A percentile compares a stretch with the other conserved stretches of the same genome.
These are phyloP conservation scores for Penelope pileata DNA, from an alignment of 2,113 vertebrate species.

Conservation along the genomic window DNA sequence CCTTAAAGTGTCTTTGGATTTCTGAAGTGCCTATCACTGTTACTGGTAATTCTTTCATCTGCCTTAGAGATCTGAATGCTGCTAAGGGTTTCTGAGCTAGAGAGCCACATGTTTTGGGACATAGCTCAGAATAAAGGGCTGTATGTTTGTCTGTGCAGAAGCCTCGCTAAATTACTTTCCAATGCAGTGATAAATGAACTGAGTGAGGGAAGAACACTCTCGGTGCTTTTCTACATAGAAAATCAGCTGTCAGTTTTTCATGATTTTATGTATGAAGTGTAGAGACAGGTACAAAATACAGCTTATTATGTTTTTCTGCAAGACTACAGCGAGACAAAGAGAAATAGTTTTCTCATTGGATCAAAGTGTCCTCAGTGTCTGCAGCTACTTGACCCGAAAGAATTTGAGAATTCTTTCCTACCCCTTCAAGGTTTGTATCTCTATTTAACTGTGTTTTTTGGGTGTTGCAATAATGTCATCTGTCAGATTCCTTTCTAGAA, in stretches of 20 bases:
- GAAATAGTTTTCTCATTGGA: neutral
- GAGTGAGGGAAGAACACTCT: neutral
- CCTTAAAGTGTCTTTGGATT: neutral
- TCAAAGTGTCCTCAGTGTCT: neutral
- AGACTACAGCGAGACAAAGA: neutral
- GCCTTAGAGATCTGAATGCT: neutral
- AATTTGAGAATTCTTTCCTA: neutral
- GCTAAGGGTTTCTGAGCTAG: fast-evolving
- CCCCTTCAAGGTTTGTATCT: neutral
- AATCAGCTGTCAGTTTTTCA: neutral
- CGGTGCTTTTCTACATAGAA: neutral
- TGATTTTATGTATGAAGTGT: neutral
- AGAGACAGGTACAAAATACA: neutral
- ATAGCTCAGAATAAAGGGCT: neutral
- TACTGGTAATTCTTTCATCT: neutral
- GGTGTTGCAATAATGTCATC: neutral
- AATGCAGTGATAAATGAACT: neutral
- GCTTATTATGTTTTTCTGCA: neutral
- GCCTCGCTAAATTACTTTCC: neutral
- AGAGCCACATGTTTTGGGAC: neutral
- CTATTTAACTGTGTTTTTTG: neutral
- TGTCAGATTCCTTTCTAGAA: neutral
- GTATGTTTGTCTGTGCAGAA: neutral
- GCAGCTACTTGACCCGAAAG: neutral
- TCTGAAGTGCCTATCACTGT: neutral